Conservation (phyloP, 1,140 invertebrate species). For the Araneus ventricosus region DNA sequence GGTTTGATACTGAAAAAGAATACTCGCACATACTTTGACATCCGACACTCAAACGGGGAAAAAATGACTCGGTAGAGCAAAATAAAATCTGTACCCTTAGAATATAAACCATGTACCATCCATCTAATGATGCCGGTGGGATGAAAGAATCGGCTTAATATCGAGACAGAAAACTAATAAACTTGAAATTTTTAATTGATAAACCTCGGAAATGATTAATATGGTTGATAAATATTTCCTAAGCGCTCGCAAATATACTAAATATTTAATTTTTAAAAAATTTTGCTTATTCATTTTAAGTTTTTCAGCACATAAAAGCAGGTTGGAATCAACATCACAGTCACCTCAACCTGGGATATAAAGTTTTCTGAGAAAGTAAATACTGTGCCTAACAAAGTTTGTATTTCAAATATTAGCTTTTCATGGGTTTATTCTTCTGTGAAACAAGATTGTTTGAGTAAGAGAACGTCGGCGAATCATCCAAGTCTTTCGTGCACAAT, state of each 20-base stretch:
- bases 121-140: conserved; percentile 35
- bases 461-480: background rate
- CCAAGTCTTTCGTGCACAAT: too few relatives aligned
- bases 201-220: conserved; percentile 9
- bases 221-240: background rate
- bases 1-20: too few relatives aligned
- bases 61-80: background rate
- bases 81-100: background rate
- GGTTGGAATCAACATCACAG: too few relatives aligned
- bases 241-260: background rate
- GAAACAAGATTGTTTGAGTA: background rate
- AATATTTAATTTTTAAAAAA: background rate
- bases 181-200: background rate
- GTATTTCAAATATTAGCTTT: background rate
- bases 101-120: background rate
- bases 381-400: background rate
- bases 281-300: background rate
- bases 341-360: background rate
- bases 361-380: background rate
- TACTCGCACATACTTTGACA: background rate
- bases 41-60: background rate
- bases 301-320: too few relatives aligned
- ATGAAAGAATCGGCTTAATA: background rate
- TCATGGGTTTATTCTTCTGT: background rate
- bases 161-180: background rate